Evolutionary conservation across 2,888 invertebrate genomes (phyloP), one percentile per base, ranked within the genome.

Genomic region (Spodoptera littoralis): DNA sequence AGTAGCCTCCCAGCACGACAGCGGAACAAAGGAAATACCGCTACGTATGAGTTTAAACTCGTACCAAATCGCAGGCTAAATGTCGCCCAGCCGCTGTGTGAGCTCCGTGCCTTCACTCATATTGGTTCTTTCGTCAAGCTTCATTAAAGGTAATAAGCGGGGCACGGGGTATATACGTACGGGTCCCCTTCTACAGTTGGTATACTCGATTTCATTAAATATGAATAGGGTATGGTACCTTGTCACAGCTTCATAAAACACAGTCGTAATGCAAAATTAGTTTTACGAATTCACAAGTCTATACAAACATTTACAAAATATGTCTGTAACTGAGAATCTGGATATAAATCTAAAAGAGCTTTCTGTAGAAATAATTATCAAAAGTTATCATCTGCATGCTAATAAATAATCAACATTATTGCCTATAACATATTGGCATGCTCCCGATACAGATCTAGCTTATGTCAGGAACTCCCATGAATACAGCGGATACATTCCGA

Each of bases 41-140:
- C 85, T 83, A 84, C 67, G 68, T 73, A 66, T 72, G 76, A 71
- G 56, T 70, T 72, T 77, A 79, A 81, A 77, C 64, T 77, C 66
- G 67, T 73, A 75, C 70, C 76, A 76, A 82, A 80, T 79, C 74
- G 77, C 60, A 55, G 58, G 69, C 60, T 65, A 68, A 73, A 68
- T 65, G 65, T 76, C 70, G 68, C 63, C 43, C 73, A 70, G 72
- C 70, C 73, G 72, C 77, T 80, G 83, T 84, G 80, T 81, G 72
- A 77, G 69, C 68, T 86, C 76, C 89, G 90, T 91, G 90, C 88
- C 74, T 81, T 57, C 64, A 65, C 78, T 84, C 77, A 79, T 84
- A 86, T 86, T 82, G 80, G 79, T 79, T 79, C 82, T 88, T 90
- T 91, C 86, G 90, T 85, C 86, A 88, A 77, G 89, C 87, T 83